Base-by-base conservation (phyloP, 2,797 vertebrate genomes). In the Alauda arvensis region DNA sequence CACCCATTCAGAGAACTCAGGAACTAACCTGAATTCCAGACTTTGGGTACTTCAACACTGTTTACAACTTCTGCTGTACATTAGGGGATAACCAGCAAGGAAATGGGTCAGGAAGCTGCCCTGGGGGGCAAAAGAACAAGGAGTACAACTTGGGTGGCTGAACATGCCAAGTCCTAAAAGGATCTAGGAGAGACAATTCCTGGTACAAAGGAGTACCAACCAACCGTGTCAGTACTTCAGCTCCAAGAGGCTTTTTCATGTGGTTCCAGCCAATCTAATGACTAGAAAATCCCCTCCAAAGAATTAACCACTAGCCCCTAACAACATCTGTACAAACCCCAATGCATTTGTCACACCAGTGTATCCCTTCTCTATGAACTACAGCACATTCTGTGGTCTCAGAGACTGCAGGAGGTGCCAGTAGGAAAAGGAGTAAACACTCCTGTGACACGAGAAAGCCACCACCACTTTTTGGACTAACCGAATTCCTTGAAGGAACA, bases 101-200 rank as follows among this genome's bases (percentile, higher is more conserved):
- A 71, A 40, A 13, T 0, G 0, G 1, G 10, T 6, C 19, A 13
- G 28, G 33, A 24, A 34, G 62, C 15, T 31, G 43, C 23, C 16
- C 0, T 0, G 0, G 9, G 12, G 6, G 2, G 5, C 12, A 13
- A 2, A 55, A 53, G 6, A 29, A 12, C 33, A 77, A 10, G 25
- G 8, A n/a, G 29, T 12, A n/a, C 6, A 39, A n/a, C 11, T 2
- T 8, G 46, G 6, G 63, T 28, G 55, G 37, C 66, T 43, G 21
- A 49, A 62, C 7, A 5, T 2, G 1, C 52, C 1, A 1, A 40
- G 24, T 25, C 51, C 39, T 10, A 8, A 21, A 45, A 42, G 18
- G 55, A 77, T 24, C 20, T 5, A 26, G 14, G 17, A 43, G 10
- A 40, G 33, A 12, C 29, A 23, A 28, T 33, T 75, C 24, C 29